Conservation (phyloP, 2,113 vertebrate genomes). For the mouse (Mus musculus) region GRCm39 chrX:62670001-62670500, state of each 20-base stretch:
- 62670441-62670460: neutral
- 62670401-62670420: neutral
- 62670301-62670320: neutral
- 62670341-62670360: neutral
- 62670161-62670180: neutral
- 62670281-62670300: neutral
- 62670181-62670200: too few species aligned
- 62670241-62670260: neutral
- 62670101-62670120: neutral
- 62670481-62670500: neutral
- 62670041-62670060: neutral
- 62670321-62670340: neutral
- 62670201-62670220: too few species aligned
- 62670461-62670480: neutral
- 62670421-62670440: neutral
- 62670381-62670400: neutral
- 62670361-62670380: neutral
- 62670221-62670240: neutral
- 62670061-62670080: neutral
- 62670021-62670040: neutral
- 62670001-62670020: neutral
- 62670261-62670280: neutral
- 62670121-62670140: neutral
- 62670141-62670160: neutral
- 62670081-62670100: neutral